These are phyloP conservation scores for Dendrocopos noguchii DNA, from an alignment of 2,113 vertebrate species.

Conservation along the genomic window DNA sequence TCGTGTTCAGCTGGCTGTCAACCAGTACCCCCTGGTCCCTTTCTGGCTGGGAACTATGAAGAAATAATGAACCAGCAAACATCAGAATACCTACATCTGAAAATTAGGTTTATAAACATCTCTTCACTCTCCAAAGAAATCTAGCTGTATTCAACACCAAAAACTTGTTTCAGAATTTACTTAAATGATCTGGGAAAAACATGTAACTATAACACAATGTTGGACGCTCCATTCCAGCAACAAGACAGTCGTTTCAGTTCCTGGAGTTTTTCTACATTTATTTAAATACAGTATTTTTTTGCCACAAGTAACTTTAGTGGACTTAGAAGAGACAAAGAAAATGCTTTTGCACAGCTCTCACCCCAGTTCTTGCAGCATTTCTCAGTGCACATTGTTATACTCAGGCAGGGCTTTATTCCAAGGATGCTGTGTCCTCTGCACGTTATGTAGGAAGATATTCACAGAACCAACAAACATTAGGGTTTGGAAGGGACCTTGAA, in stretches of 20 bases:
- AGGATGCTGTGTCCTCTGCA: not conserved
- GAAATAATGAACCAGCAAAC: not conserved
- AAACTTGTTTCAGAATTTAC: not conserved
- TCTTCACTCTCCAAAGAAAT: slow-evolving; percentile 9
- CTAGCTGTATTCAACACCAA: not conserved
- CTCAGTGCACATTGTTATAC: not conserved
- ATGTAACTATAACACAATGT: not conserved
- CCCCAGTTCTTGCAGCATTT: not conserved
- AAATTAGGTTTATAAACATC: not conserved
- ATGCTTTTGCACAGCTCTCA: not conserved
- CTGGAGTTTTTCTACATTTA: not conserved
- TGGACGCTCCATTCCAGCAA: slow-evolving; percentile 31
- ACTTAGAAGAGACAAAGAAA: slow-evolving; percentile 11
- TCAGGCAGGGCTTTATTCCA: not conserved
- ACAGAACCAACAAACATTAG: too few relatives aligned
- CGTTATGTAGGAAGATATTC: not conserved
- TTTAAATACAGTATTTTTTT: slow-evolving; percentile 8
- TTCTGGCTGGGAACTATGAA: not conserved
- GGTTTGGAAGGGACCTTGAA: too few relatives aligned
- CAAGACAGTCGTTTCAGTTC: not conserved
- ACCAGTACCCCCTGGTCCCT: too few relatives aligned
- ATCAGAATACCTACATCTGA: not conserved
- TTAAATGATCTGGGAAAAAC: slow-evolving; percentile 16
- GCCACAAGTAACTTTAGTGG: slow-evolving; percentile 24
- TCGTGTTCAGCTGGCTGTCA: too few relatives aligned